Evolutionary conservation across 2,797 vertebrate species (phyloP).

Genomic region (Semaprochilodus insignis): DNA sequence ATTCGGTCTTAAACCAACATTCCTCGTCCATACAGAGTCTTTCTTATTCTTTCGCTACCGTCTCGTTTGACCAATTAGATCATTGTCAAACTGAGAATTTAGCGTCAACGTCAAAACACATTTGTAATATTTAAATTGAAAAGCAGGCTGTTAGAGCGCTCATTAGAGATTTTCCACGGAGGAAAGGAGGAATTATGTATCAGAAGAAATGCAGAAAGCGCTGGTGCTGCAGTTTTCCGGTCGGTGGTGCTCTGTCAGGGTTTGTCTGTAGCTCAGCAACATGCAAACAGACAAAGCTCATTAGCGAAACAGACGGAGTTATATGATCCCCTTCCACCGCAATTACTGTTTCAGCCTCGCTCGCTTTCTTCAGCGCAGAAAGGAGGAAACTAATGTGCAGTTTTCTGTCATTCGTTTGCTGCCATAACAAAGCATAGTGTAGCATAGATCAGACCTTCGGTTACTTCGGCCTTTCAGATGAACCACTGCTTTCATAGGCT

Average conservation of each 20-base stretch:
- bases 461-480: no score
- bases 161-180: slow-evolving; percentile 50
- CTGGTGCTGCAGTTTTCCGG: slow-evolving; percentile 58
- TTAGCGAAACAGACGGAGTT: slow-evolving; percentile 73
- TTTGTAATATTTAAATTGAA: slow-evolving; percentile 41
- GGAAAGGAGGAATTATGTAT: slow-evolving; percentile 42
- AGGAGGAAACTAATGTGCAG: background rate
- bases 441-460: no score
- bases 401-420: background rate
- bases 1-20: background rate
- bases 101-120: slow-evolving; percentile 31
- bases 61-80: slow-evolving; percentile 8
- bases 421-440: background rate
- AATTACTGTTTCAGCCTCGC: slow-evolving; percentile 73
- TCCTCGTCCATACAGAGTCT: background rate
- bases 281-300: slow-evolving; percentile 82
- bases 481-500: no score
- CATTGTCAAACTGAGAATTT: slow-evolving; percentile 9
- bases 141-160: slow-evolving; percentile 32
- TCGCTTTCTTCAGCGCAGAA: no score
- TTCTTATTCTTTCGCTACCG: background rate
- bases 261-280: slow-evolving; percentile 81
- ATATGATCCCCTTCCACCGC: slow-evolving; percentile 76
- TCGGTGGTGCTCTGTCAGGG: slow-evolving; percentile 61
- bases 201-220: slow-evolving; percentile 26